These are phyloP conservation scores for Meleagris gallopavo DNA, from an alignment of 2,113 vertebrate species.

Conservation along the genomic window DNA sequence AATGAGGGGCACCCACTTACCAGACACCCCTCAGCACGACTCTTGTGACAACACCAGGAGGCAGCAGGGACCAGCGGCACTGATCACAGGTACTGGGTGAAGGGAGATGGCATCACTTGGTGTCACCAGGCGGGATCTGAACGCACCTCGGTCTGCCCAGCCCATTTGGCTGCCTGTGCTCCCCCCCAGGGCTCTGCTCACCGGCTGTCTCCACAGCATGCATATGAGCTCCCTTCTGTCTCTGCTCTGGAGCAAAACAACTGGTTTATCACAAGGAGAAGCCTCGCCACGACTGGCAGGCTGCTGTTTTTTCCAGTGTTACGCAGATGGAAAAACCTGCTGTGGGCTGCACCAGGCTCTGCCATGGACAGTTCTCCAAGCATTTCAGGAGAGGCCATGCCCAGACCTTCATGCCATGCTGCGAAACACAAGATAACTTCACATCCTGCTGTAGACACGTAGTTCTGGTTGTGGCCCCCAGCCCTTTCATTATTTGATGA, in stretches of 20 bases:
- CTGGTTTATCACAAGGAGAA: constrained; percentile 49
- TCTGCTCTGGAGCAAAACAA: constrained; percentile 51
- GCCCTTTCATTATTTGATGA: background rate
- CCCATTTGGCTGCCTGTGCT: constrained; percentile 41
- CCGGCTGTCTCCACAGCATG: constrained; percentile 33
- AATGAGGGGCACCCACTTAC: background rate
- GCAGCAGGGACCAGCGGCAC: background rate
- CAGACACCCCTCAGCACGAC: background rate
- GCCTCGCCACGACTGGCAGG: accelerated
- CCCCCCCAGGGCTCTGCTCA: constrained; percentile 21
- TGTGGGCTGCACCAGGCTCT: background rate
- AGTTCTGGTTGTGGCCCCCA: background rate
- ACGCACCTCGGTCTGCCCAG: background rate
- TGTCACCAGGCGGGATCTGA: background rate
- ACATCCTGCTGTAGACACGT: background rate
- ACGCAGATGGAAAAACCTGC: background rate
- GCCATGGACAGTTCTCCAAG: background rate
- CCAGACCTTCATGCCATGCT: background rate
- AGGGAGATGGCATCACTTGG: background rate
- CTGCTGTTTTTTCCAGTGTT: background rate
- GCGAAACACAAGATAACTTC: background rate
- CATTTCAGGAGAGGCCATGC: background rate
- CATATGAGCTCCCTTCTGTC: constrained; percentile 66
- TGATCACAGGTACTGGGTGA: background rate
- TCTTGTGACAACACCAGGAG: background rate